These are phyloP conservation scores for Heliconius nattereri DNA, from an alignment of 1,140 invertebrate genomes.

Conservation along the genomic window DNA sequence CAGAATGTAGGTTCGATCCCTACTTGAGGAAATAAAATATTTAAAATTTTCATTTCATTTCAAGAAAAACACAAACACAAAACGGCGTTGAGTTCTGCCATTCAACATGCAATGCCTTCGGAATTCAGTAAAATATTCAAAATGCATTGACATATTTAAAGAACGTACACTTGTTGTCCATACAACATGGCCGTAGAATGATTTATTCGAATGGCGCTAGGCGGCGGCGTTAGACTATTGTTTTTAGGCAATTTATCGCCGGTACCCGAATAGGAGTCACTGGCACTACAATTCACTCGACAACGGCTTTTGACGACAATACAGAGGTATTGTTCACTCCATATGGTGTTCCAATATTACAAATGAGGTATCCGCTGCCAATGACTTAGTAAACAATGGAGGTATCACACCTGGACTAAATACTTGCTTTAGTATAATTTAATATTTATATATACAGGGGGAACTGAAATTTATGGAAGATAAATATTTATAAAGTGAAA, in stretches of 20 bases:
- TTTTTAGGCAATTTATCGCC: constrained; percentile 59
- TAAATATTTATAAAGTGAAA: no score
- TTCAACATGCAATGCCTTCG: no score
- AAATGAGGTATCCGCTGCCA: constrained; percentile 50
- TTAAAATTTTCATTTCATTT: no score
- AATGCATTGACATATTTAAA: constrained; percentile 20
- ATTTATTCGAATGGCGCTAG: constrained; percentile 52
- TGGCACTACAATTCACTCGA: constrained; percentile 64
- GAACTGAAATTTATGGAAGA: background rate
- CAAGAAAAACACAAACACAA: no score
- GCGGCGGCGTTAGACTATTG: constrained; percentile 50
- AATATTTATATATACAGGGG: background rate
- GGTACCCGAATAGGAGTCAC: constrained; percentile 45
- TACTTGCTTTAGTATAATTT: background rate
- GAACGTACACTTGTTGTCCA: constrained; percentile 30
- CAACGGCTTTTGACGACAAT: constrained; percentile 51
- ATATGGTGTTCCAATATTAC: constrained; percentile 45
- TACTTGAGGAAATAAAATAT: no score
- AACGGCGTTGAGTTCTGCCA: no score
- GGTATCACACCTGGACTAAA: background rate
- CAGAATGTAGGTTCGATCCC: no score
- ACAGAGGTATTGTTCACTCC: constrained; percentile 49
- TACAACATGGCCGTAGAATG: constrained; percentile 48
- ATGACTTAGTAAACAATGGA: constrained; percentile 26
- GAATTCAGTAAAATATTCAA: background rate